A percentile compares a stretch with the other conserved stretches of the same genome.
phyloP scores from a whole-genome alignment of 2,113 vertebrate genomes.

The Polyodon spathula region DNA sequence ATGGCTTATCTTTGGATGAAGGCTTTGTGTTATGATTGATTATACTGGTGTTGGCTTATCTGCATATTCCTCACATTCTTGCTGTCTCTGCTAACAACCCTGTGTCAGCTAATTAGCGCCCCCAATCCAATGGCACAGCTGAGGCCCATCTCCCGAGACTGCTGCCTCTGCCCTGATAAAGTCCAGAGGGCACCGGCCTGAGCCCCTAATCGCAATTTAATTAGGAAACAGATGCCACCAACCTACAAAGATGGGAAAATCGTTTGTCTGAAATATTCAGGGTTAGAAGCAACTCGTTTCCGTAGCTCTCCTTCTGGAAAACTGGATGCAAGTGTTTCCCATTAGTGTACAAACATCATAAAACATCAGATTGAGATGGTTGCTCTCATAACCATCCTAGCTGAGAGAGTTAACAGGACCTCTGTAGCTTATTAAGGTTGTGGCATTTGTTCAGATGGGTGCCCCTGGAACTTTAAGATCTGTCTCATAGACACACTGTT shows the following conservation, averaged over 20 bases:
- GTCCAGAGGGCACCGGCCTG: slow-evolving; percentile 30
- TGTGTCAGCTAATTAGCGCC: slow-evolving; percentile 53
- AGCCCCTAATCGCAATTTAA: slow-evolving; percentile 41
- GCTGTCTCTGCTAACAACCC: slow-evolving; percentile 46
- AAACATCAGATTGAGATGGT: no score
- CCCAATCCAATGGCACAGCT: slow-evolving; percentile 28
- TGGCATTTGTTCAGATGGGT: no score
- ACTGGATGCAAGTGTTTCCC: no score
- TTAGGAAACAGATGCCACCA: slow-evolving; percentile 50
- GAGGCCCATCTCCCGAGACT: slow-evolving; percentile 29
- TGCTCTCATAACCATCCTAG: no score
- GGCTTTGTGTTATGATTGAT: slow-evolving; percentile 40
- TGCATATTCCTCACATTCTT: slow-evolving; percentile 44
- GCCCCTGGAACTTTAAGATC: no score
- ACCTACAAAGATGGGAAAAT: slow-evolving; percentile 29
- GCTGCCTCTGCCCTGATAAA: slow-evolving; percentile 37
- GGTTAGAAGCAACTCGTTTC: background rate
- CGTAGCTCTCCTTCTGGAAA: no score
- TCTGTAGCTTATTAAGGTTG: no score
- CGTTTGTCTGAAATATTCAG: background rate
- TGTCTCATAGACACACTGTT: no score
- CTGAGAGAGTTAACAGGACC: no score
- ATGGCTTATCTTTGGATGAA: slow-evolving; percentile 20
- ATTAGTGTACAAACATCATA: no score
- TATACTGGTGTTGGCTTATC: slow-evolving; percentile 37